Percentiles rank a stretch among this genome's conserved stretches.
phyloP scores from a whole-genome alignment of 2,888 invertebrate species.

The Linnaemya tessellans region DNA sequence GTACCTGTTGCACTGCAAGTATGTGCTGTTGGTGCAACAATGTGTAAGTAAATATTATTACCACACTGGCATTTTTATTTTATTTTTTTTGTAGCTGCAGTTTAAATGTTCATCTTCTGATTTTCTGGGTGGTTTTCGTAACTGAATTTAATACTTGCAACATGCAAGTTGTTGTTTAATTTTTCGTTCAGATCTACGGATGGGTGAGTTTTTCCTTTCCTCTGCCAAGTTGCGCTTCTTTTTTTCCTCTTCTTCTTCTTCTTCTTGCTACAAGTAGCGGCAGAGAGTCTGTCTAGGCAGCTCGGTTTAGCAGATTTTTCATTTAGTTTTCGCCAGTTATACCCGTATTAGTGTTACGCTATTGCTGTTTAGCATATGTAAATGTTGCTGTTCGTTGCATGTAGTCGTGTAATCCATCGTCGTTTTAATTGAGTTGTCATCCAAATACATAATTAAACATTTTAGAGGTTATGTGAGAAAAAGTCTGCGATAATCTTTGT shows the following conservation, averaged over 20 bases:
- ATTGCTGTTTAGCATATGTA: slow-evolving; percentile 62
- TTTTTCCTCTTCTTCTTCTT: not conserved
- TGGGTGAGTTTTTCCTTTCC: slow-evolving; percentile 25
- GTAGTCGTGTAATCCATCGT: slow-evolving; percentile 71
- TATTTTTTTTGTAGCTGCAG: slow-evolving; percentile 29
- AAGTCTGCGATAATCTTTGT: slow-evolving; percentile 25
- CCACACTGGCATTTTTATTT: slow-evolving; percentile 51
- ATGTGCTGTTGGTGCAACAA: slow-evolving; percentile 59
- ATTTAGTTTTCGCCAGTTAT: not conserved
- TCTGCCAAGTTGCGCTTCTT: slow-evolving; percentile 23
- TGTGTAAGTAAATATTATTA: slow-evolving; percentile 69
- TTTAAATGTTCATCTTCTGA: slow-evolving; percentile 53
- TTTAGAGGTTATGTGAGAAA: slow-evolving; percentile 68
- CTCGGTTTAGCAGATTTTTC: slow-evolving; percentile 17
- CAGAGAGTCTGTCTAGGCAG: slow-evolving; percentile 55
- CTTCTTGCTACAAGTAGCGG: not conserved
- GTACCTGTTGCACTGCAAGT: slow-evolving; percentile 21
- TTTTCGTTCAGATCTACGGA: slow-evolving; percentile 3
- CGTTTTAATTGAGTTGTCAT: slow-evolving; percentile 72
- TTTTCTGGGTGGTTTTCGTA: slow-evolving; percentile 67
- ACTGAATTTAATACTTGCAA: slow-evolving; percentile 32
- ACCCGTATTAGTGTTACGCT: slow-evolving; percentile 23
- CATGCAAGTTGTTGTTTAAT: slow-evolving; percentile 57
- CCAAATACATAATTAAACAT: slow-evolving; percentile 67
- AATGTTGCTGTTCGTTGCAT: slow-evolving; percentile 68